Evolutionary conservation across 2,113 vertebrate genomes (phyloP).

Genomic region (Lagopus muta): DNA sequence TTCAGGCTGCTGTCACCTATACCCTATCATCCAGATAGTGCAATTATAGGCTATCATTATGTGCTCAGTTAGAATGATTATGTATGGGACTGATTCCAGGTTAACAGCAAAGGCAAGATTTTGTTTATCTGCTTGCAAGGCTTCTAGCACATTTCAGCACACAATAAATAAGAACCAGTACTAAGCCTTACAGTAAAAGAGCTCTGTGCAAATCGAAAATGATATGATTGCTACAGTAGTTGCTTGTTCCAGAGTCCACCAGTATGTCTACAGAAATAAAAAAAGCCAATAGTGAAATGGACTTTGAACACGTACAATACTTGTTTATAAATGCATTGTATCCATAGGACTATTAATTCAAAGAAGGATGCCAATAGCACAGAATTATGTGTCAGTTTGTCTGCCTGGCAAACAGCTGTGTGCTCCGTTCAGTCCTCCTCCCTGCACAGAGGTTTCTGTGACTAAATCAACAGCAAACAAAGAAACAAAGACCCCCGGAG

Average conservation of each 20-base stretch:
- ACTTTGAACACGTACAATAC: background rate
- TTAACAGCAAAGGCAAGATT: background rate
- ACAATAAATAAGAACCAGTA: background rate
- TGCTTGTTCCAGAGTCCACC: background rate
- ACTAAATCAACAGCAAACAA: background rate
- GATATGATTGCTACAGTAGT: background rate
- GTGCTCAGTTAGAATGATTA: constrained; percentile 13
- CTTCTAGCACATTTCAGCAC: constrained; percentile 4
- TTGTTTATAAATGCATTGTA: background rate
- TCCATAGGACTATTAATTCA: background rate
- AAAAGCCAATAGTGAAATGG: background rate
- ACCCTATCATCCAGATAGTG: background rate
- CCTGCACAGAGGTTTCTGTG: background rate
- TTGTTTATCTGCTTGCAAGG: constrained; percentile 44
- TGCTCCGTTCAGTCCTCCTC: background rate
- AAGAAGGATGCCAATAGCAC: background rate
- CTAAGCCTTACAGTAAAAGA: background rate
- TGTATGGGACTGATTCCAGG: background rate
- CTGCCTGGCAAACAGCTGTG: constrained; percentile 7
- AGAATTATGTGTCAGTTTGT: background rate
- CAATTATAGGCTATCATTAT: background rate
- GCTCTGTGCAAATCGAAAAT: background rate
- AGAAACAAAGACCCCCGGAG: background rate
- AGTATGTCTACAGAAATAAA: background rate
- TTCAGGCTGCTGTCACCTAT: background rate